Conservation (phyloP, 2,888 invertebrate species). For the Craniophora ligustri region DNA sequence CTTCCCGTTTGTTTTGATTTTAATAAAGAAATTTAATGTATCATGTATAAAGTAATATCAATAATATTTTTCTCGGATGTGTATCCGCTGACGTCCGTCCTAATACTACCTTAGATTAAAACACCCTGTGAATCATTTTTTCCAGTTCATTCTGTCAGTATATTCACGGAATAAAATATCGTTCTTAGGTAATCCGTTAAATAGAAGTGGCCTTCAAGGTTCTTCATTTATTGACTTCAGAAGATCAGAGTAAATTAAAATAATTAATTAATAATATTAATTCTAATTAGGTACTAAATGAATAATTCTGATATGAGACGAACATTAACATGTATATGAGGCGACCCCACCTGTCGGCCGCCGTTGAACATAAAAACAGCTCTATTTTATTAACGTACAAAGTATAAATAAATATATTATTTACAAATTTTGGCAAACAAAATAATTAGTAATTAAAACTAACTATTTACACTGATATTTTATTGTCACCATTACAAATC, state of each 20-base stretch:
- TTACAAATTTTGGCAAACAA: slow-evolving; percentile 66
- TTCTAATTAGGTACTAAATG: slow-evolving; percentile 67
- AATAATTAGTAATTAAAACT: slow-evolving; percentile 73
- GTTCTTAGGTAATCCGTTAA: slow-evolving; percentile 31
- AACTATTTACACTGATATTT: slow-evolving; percentile 86
- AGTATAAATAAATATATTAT: slow-evolving; percentile 71
- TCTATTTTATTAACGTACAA: slow-evolving; percentile 53
- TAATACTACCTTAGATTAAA: slow-evolving; percentile 86
- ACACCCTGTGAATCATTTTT: slow-evolving; percentile 82
- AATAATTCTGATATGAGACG: slow-evolving; percentile 75
- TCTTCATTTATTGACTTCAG: slow-evolving; percentile 39
- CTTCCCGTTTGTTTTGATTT: slow-evolving; percentile 7
- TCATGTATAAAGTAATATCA: slow-evolving; percentile 10
- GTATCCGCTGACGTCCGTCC: slow-evolving; percentile 68
- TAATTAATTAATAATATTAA: slow-evolving; percentile 52
- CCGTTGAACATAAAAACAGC: slow-evolving; percentile 53
- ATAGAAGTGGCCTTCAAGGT: slow-evolving; percentile 30
- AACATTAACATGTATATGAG: slow-evolving; percentile 53
- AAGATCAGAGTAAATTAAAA: slow-evolving; percentile 55
- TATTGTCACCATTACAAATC: slow-evolving; percentile 84
- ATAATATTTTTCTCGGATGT: slow-evolving; percentile 41
- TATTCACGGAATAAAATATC: slow-evolving; percentile 36
- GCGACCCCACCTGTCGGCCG: slow-evolving; percentile 49
- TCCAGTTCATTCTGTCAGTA: slow-evolving; percentile 18
- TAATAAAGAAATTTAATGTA: slow-evolving; percentile 14